Percentiles rank a stretch among this genome's conserved stretches.
phyloP scores from a whole-genome alignment of 37 sponge, comb jelly and placozoan genomes.

The Chondrosia reniformis region DNA sequence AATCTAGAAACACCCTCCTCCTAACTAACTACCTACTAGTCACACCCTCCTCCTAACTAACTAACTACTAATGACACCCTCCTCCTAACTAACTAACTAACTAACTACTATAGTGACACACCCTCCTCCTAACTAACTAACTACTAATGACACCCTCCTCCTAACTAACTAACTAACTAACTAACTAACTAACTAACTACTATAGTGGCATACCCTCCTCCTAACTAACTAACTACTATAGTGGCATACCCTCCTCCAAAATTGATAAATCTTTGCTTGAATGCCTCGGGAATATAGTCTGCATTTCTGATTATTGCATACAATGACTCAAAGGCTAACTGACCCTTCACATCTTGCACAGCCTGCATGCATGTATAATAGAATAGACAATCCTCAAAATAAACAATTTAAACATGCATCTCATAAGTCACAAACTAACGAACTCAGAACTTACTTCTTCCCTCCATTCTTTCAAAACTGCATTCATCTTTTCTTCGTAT shows the following conservation, averaged over 20 bases:
- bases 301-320: slow-evolving; percentile 42
- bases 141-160: background rate
- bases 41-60: background rate
- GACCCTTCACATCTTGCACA: background rate
- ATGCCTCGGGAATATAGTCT: slow-evolving; percentile 44
- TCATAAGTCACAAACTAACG: no score
- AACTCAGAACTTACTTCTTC: slow-evolving; percentile 37
- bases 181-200: background rate
- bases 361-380: no score
- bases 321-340: slow-evolving; percentile 53
- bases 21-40: background rate
- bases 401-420: background rate
- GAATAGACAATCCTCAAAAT: background rate
- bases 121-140: background rate
- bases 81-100: background rate
- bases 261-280: slow-evolving; percentile 52
- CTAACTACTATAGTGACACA: background rate
- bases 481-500: slow-evolving; percentile 72
- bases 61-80: background rate
- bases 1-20: background rate
- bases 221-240: background rate
- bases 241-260: background rate
- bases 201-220: background rate
- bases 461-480: slow-evolving; percentile 64
- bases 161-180: background rate